A percentile compares a stretch with the other conserved stretches of the same genome.
phyloP scores from a whole-genome alignment of 2,797 vertebrate genomes.

The Erethizon dorsatum region DNA sequence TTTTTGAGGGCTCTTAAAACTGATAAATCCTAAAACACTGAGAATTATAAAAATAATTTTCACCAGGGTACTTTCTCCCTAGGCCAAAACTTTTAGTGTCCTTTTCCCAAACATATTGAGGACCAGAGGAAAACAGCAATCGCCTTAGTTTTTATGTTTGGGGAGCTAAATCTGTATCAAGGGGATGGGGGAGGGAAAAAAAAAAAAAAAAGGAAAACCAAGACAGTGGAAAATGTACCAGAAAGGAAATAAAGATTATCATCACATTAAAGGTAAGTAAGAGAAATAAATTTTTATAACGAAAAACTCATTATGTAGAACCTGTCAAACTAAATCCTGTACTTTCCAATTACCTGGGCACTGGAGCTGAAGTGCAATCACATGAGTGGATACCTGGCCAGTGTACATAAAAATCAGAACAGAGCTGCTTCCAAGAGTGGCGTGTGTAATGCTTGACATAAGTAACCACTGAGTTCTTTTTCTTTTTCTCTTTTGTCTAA shows the following conservation, averaged over 20 bases:
- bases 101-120: conserved; percentile 47
- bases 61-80: conserved; percentile 41
- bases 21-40: conserved; percentile 55
- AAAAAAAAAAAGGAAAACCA: not conserved
- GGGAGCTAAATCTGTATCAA: conserved; percentile 21
- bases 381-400: not conserved
- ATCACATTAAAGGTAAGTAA: conserved; percentile 66
- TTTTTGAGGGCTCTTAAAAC: conserved; percentile 63
- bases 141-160: conserved; percentile 45
- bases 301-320: conserved; percentile 54
- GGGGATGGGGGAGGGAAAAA: not conserved
- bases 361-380: conserved; percentile 1
- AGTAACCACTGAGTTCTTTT: conserved; percentile 81
- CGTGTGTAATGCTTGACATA: conserved; percentile 32
- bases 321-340: conserved; percentile 33
- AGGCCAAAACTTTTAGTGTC: conserved; percentile 32
- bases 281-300: conserved; percentile 63
- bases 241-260: conserved; percentile 34
- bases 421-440: conserved; percentile 73
- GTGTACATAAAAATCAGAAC: not conserved
- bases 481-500: conserved; percentile 68
- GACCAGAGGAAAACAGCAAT: not conserved
- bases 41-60: conserved; percentile 70
- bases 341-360: conserved; percentile 52
- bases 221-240: conserved; percentile 9